Percentiles rank a stretch among this genome's conserved stretches.
Evolutionary conservation across 2,113 vertebrate genomes (phyloP).

Genomic region (Bothrops jararaca): DNA sequence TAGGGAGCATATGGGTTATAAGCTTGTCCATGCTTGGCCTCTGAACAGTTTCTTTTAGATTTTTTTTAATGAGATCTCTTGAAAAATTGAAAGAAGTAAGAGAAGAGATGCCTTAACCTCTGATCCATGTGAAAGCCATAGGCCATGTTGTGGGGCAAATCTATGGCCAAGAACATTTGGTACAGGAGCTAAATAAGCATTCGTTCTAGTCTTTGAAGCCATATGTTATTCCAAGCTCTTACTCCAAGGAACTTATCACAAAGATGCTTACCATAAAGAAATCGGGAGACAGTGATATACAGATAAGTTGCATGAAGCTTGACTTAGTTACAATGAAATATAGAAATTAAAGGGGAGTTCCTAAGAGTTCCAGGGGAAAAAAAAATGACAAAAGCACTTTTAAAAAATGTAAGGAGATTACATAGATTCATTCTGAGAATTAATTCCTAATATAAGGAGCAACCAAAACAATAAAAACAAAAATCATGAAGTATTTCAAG

Average conservation of each 20-base stretch:
- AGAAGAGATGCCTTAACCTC: not conserved
- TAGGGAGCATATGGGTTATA: not conserved
- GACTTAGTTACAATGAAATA: not conserved
- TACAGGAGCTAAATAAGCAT: not conserved
- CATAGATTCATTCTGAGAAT: not conserved
- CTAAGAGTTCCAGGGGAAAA: not conserved
- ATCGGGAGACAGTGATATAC: not conserved
- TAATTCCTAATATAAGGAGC: not conserved
- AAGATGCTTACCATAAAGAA: not conserved
- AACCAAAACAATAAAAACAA: not conserved
- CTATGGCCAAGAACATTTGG: not conserved
- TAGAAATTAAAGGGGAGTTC: not conserved
- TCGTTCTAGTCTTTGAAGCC: no score
- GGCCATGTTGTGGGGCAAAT: not conserved
- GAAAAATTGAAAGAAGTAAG: not conserved
- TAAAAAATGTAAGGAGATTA: not conserved
- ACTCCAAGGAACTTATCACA: not conserved
- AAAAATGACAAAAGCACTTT: not conserved
- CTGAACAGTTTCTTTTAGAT: not conserved
- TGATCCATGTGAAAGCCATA: not conserved
- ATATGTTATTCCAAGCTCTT: not conserved
- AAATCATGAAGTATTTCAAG: not conserved
- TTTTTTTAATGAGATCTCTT: not conserved
- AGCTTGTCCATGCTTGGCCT: not conserved
- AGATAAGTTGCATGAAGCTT: not conserved